phyloP scores from a whole-genome alignment of 2,888 invertebrate species.

The Phalera bucephala region DNA sequence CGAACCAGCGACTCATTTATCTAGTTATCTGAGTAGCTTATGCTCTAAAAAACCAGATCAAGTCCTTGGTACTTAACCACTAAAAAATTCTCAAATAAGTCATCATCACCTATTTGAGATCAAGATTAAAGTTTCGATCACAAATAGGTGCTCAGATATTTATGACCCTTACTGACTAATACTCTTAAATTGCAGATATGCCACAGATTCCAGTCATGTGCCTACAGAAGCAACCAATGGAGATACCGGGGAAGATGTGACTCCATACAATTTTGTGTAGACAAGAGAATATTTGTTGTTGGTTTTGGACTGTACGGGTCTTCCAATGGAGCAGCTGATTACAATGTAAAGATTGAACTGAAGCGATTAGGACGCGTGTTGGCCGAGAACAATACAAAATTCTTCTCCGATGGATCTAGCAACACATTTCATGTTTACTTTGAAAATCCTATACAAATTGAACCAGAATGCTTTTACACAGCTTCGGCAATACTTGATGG shows the following conservation, averaged over 20 bases:
- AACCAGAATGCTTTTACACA: slow-evolving; percentile 96
- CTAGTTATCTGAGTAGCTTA: too few species aligned
- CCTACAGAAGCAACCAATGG: slow-evolving; percentile 98
- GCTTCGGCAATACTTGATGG: slow-evolving; percentile 98
- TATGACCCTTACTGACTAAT: too few species aligned
- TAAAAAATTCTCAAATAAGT: too few species aligned
- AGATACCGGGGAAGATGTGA: slow-evolving; percentile 97
- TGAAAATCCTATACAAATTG: slow-evolving; percentile 93
- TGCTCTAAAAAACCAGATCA: too few species aligned
- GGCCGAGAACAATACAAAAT: slow-evolving; percentile 96
- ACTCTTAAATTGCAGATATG: slow-evolving; percentile 85
- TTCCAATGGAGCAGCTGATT: slow-evolving; percentile 97
- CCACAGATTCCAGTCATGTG: slow-evolving; percentile 97
- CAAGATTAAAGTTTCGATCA: too few species aligned
- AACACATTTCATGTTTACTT: slow-evolving; percentile 95
- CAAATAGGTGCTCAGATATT: too few species aligned
- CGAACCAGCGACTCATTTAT: too few species aligned
- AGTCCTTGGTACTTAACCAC: too few species aligned
- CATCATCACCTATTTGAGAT: too few species aligned
- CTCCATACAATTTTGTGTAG: slow-evolving; percentile 98
- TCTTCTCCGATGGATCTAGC: slow-evolving; percentile 98
- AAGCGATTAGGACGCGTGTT: slow-evolving; percentile 94
- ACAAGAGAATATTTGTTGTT: slow-evolving; percentile 96
- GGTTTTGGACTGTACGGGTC: slow-evolving; percentile 98
- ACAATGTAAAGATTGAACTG: slow-evolving; percentile 96